phyloP scores from a whole-genome alignment of 2,113 vertebrate genomes.

The Muntiacus reevesi region DNA sequence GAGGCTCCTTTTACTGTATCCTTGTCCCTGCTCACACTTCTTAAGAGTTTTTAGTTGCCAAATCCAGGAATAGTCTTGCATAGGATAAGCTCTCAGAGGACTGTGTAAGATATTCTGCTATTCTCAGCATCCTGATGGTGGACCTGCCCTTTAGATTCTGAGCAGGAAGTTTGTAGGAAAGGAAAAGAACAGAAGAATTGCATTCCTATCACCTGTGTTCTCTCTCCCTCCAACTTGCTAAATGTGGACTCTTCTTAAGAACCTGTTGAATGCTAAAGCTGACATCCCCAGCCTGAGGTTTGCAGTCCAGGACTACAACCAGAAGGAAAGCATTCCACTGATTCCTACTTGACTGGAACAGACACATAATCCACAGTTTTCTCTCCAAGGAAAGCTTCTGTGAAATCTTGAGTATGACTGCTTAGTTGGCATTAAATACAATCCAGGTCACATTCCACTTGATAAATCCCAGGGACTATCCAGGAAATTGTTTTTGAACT shows the following conservation, averaged over 20 bases:
- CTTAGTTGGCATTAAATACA: slow-evolving; percentile 12
- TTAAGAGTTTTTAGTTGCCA: not conserved
- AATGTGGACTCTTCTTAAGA: not conserved
- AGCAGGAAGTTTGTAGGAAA: not conserved
- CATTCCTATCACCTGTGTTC: not conserved
- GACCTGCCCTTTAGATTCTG: not conserved
- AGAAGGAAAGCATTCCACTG: not conserved
- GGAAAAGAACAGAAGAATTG: not conserved
- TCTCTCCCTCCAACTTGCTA: not conserved
- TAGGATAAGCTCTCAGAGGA: not conserved
- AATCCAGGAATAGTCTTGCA: not conserved
- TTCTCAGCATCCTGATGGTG: not conserved
- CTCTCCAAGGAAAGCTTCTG: not conserved
- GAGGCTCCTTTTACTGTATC: not conserved
- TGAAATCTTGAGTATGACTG: not conserved
- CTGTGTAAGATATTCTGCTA: not conserved
- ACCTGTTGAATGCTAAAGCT: not conserved
- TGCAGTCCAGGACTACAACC: not conserved
- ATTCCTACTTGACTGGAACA: not conserved
- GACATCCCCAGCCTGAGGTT: not conserved
- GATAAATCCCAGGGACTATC: slow-evolving; percentile 42
- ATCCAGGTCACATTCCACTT: not conserved
- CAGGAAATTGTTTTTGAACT: not conserved
- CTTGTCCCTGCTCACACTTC: not conserved
- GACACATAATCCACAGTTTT: not conserved